phyloP scores from a whole-genome alignment of 2,797 vertebrate species.

The Malurus leucopterus region DNA sequence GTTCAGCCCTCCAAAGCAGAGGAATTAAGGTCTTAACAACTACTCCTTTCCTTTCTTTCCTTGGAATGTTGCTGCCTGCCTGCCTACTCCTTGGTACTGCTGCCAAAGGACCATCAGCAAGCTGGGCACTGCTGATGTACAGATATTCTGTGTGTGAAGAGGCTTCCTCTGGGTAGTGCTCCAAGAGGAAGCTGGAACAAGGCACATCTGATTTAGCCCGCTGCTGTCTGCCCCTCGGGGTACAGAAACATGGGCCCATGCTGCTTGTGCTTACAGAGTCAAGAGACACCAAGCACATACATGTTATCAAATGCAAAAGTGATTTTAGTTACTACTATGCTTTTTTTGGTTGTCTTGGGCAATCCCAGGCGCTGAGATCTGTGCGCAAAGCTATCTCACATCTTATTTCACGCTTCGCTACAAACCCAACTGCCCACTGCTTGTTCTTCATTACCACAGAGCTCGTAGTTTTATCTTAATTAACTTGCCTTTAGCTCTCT shows the following conservation, averaged over 20 bases:
- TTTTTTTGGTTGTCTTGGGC: neutral
- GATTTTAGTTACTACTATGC: neutral
- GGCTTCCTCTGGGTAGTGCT: neutral
- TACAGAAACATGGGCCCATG: neutral
- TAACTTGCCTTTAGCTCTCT: neutral
- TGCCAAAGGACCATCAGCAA: neutral
- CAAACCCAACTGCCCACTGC: neutral
- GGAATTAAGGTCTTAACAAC: neutral
- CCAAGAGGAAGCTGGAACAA: neutral
- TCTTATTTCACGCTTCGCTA: neutral
- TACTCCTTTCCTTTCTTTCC: neutral
- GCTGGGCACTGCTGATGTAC: neutral
- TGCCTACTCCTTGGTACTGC: neutral
- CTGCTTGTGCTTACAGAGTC: neutral
- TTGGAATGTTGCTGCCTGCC: neutral
- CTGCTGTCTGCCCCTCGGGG: neutral
- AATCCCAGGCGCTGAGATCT: neutral
- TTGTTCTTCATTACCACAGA: neutral
- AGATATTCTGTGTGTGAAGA: neutral
- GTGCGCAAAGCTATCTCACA: neutral
- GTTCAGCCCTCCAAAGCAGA: neutral
- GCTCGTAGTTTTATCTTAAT: neutral
- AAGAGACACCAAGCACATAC: neutral
- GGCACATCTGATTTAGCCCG: neutral
- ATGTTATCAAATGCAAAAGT: neutral